phyloP scores from a whole-genome alignment of 2,113 vertebrate genomes.

The Chauna torquata region DNA sequence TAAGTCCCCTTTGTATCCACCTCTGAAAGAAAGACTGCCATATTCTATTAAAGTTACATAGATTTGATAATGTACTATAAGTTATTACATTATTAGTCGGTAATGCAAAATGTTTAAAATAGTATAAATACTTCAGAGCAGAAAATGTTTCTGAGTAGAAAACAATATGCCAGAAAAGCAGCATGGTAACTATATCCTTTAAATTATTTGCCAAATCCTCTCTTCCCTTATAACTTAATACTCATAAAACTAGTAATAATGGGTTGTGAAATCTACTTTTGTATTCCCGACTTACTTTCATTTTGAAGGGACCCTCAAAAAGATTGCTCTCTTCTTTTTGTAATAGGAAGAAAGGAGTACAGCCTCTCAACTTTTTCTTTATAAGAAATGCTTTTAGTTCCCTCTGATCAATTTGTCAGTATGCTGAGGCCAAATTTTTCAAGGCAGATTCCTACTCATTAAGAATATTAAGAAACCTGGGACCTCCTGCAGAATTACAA shows the following conservation, averaged over 20 bases:
- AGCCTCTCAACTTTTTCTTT: not conserved
- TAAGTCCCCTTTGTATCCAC: not conserved
- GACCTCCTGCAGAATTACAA: not conserved
- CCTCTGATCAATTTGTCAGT: not conserved
- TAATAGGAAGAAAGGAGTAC: not conserved
- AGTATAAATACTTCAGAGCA: not conserved
- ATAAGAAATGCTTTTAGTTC: not conserved
- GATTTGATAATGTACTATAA: not conserved
- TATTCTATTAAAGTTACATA: not conserved
- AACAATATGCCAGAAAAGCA: not conserved
- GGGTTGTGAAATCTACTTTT: not conserved
- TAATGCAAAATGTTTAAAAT: not conserved
- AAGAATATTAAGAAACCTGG: not conserved
- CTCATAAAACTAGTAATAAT: not conserved
- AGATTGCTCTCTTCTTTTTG: not conserved
- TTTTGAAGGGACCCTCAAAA: not conserved
- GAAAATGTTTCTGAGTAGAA: not conserved
- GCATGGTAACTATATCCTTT: not conserved
- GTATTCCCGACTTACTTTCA: not conserved
- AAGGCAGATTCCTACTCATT: not conserved
- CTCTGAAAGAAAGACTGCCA: not conserved
- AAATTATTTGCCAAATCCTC: not conserved
- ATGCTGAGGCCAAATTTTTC: not conserved
- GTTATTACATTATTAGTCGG: not conserved
- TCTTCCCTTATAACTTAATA: not conserved